Evolutionary conservation across 2,113 vertebrate species (phyloP), one percentile per base, ranked within the genome.

Genomic region (Chionis minor): DNA sequence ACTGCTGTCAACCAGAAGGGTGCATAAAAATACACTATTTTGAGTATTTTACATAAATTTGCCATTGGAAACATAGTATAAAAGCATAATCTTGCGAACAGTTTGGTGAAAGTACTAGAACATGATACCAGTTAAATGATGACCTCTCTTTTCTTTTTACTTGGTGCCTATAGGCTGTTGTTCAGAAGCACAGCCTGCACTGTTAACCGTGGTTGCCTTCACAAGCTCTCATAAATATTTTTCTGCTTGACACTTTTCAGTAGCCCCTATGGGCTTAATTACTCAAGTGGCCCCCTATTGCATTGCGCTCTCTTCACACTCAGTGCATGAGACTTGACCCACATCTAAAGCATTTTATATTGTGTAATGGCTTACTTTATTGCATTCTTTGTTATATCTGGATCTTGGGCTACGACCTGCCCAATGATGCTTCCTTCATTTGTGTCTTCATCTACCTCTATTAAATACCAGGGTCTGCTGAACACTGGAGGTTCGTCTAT

Each of bases 391-490:
- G 98, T 95, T 23, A 97, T 96, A 66, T 99, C 99, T 1, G 99
- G 99, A 94, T 99, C 99, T 94, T 98, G 98, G 24, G 99, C 99
- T 28, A 98, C 97, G 63, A 99, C 98, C 44, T 99, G 98, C 1
- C 99, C 99, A 26, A 99, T 98, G 44, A 99, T 98, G 92, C 98
- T 99, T 51, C 99, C 99, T 40, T 99, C 98, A 8, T 98, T 98
- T 12, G 98, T 98, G 90, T 99, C 99, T 98, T 99, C 99, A 62
- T 99, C 99, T 72, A 99, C 99, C 75, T 99, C 99, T 84, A 99
- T 98, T 97, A 99, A 97, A 97, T 99, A 99, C 83, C 98, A 99
- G 23, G 97, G 94, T 92, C 98, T 98, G 82, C 95, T 98, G 97
- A 99, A 99, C 33, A 99, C 91, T 2, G 99, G 99, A 6, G 99